Percentiles rank a stretch among this genome's conserved stretches.
These are phyloP conservation scores for Ichneumoninae sp. DNA, from an alignment of 2,888 invertebrate species.

Conservation along the genomic window DNA sequence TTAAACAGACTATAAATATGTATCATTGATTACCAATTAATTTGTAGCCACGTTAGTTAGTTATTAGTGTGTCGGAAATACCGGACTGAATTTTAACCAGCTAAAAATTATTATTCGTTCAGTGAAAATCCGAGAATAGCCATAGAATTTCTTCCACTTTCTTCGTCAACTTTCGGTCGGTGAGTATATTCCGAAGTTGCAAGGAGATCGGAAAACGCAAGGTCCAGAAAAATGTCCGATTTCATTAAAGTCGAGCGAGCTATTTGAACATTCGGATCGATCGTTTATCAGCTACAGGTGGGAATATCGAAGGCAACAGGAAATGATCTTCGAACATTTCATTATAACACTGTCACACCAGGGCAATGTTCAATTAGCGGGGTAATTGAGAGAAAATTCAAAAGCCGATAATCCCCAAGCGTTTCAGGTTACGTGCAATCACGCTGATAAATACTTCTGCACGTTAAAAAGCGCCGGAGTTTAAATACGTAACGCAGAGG, in stretches of 20 bases:
- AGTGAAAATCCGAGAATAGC: too few relatives aligned
- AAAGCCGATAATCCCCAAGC: neutral
- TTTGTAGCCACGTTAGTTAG: too few relatives aligned
- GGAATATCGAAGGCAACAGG: neutral
- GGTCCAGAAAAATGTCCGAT: neutral
- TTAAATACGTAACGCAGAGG: neutral
- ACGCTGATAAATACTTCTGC: constrained; percentile 5
- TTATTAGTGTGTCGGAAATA: too few relatives aligned
- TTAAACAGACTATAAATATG: too few relatives aligned
- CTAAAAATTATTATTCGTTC: neutral
- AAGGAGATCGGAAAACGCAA: neutral
- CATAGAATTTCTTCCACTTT: too few relatives aligned
- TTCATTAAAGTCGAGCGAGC: neutral
- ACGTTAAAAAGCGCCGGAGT: neutral
- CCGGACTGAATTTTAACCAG: too few relatives aligned
- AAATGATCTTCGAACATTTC: neutral
- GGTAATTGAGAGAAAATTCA: constrained; percentile 1
- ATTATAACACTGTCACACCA: neutral
- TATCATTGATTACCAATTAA: too few relatives aligned
- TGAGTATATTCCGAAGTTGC: neutral
- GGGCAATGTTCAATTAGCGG: neutral
- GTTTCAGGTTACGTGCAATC: constrained; percentile 5
- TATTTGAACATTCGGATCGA: neutral
- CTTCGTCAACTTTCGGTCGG: neutral
- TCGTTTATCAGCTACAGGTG: neutral